Evolutionary conservation across 2,888 invertebrate genomes (phyloP).

Genomic region (Leistus spinibarbis): DNA sequence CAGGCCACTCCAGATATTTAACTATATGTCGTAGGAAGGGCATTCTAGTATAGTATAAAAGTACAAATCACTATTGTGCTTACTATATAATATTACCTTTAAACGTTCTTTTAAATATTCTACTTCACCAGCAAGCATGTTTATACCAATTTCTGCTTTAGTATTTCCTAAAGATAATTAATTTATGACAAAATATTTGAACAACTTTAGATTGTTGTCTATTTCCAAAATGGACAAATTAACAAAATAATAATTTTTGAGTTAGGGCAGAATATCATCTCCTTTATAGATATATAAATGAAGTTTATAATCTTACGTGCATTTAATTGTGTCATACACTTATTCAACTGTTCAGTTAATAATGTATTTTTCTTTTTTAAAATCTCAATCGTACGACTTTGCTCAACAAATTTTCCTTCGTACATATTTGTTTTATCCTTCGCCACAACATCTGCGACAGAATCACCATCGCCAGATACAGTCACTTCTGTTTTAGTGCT

Average conservation of each 20-base stretch:
- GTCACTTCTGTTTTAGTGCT: slow-evolving; percentile 21
- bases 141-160: slow-evolving; percentile 31
- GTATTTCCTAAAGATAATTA: slow-evolving; percentile 27
- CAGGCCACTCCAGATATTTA: too few relatives aligned
- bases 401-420: slow-evolving; percentile 22
- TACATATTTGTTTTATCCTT: slow-evolving; percentile 4
- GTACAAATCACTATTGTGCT: background rate
- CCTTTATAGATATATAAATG: background rate
- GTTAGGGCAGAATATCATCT: too few relatives aligned
- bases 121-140: slow-evolving; percentile 26
- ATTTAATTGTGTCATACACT: background rate
- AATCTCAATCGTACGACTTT: slow-evolving; percentile 17
- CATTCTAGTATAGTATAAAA: background rate
- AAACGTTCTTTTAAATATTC: slow-evolving; percentile 33
- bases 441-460: background rate
- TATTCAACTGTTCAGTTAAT: slow-evolving; percentile 8
- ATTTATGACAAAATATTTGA: background rate
- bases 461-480: slow-evolving; percentile 28
- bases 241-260: too few relatives aligned
- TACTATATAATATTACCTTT: slow-evolving; percentile 19
- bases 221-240: too few relatives aligned
- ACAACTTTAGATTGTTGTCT: too few relatives aligned
- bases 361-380: slow-evolving; percentile 14
- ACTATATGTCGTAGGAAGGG: too few relatives aligned
- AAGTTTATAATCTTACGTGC: slow-evolving; percentile 4